Percentiles rank a stretch among this genome's conserved stretches.
phyloP scores from a whole-genome alignment of 2,888 invertebrate species.

The Alentia gelatinosa region DNA sequence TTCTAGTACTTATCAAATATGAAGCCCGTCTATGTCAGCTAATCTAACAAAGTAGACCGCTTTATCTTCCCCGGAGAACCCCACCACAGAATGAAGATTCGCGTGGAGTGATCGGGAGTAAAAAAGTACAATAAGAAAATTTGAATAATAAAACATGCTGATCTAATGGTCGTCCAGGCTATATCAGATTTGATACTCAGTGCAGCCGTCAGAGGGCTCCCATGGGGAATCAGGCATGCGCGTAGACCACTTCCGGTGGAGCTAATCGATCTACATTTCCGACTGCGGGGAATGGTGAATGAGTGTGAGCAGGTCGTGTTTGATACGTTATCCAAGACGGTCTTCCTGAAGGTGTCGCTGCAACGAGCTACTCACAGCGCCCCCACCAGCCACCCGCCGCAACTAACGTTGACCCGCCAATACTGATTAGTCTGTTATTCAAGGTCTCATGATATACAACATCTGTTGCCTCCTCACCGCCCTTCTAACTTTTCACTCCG shows the following conservation, averaged over 20 bases:
- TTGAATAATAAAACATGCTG: not conserved
- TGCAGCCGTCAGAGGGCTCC: not conserved
- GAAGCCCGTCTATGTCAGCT: not conserved
- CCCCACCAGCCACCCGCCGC: too few relatives aligned
- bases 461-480: too few relatives aligned
- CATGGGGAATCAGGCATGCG: conserved; percentile 28
- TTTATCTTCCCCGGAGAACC: not conserved
- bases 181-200: not conserved
- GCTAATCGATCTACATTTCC: conserved; percentile 14
- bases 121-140: not conserved
- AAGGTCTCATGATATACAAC: too few relatives aligned
- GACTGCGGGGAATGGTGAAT: not conserved
- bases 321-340: conserved; percentile 27
- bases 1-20: conserved; percentile 8
- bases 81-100: not conserved
- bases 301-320: not conserved
- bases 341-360: not conserved
- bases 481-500: too few relatives aligned
- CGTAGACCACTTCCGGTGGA: not conserved
- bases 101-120: not conserved
- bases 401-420: too few relatives aligned
- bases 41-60: not conserved
- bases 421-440: too few relatives aligned
- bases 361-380: not conserved
- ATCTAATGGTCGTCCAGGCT: not conserved